phyloP scores from a whole-genome alignment of 2,113 vertebrate species.

The Pionites leucogaster region DNA sequence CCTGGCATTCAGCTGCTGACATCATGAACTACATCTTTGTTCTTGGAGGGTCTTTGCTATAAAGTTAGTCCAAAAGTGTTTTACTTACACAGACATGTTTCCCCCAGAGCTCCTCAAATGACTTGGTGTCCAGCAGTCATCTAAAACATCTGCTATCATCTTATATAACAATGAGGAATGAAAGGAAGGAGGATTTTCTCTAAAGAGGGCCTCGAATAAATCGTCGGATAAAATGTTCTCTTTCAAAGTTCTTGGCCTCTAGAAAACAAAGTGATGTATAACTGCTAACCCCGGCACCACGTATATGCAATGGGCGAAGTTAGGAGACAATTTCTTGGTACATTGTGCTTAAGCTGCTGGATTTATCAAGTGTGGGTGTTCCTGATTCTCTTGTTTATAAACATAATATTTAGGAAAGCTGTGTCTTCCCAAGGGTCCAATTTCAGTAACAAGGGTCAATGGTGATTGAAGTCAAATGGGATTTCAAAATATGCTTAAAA shows the following conservation, averaged over 20 bases:
- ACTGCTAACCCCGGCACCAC: background rate
- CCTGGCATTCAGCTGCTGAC: background rate
- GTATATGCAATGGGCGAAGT: background rate
- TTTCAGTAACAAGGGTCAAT: slow-evolving; percentile 52
- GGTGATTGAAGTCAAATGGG: slow-evolving; percentile 48
- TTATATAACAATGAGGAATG: background rate
- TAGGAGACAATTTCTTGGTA: background rate
- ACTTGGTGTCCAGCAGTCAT: background rate
- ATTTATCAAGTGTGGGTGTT: slow-evolving; percentile 34
- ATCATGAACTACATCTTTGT: background rate
- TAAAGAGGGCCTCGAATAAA: background rate
- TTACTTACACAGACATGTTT: background rate
- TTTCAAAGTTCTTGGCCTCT: background rate
- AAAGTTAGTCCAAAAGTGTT: background rate
- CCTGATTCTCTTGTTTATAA: slow-evolving; percentile 50
- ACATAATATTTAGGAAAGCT: slow-evolving; percentile 62
- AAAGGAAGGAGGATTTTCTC: background rate
- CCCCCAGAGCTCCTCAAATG: background rate
- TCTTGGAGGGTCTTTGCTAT: background rate
- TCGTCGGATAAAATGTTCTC: background rate
- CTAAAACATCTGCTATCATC: background rate
- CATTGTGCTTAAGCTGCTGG: background rate
- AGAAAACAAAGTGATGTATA: background rate
- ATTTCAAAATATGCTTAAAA: slow-evolving; percentile 56
- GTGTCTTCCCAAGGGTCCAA: slow-evolving; percentile 42